Conservation (phyloP, 2,797 vertebrate genomes). For the Podargus strigoides region DNA sequence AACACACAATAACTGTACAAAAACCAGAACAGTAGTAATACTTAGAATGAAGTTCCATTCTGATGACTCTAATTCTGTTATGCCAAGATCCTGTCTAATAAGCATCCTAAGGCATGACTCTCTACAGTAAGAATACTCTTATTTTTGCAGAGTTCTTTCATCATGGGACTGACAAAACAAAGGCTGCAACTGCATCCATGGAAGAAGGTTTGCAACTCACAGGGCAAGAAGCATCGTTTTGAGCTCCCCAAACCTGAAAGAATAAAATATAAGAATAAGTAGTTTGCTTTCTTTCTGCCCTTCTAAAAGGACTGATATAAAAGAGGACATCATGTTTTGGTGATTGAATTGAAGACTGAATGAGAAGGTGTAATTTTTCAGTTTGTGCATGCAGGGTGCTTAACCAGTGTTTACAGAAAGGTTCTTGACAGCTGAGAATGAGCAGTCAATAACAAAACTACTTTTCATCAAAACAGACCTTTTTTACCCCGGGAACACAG, state of each 20-base stretch:
- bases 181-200: background rate
- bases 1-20: background rate
- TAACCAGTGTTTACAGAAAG: background rate
- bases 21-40: background rate
- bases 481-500: background rate
- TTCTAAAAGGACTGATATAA: background rate
- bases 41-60: background rate
- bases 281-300: background rate
- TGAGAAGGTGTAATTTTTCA: background rate
- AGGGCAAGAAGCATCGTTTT: background rate
- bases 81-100: background rate
- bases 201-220: constrained; percentile 45
- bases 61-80: background rate
- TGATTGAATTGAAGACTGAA: background rate
- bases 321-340: background rate
- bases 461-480: background rate
- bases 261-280: background rate
- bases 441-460: background rate
- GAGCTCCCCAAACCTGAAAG: background rate
- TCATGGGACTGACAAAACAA: background rate
- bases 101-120: background rate
- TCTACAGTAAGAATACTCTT: background rate
- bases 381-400: background rate
- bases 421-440: background rate
- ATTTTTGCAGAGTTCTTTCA: constrained; percentile 13